phyloP scores from a whole-genome alignment of 2,888 invertebrate genomes.

The Macaria liturata region DNA sequence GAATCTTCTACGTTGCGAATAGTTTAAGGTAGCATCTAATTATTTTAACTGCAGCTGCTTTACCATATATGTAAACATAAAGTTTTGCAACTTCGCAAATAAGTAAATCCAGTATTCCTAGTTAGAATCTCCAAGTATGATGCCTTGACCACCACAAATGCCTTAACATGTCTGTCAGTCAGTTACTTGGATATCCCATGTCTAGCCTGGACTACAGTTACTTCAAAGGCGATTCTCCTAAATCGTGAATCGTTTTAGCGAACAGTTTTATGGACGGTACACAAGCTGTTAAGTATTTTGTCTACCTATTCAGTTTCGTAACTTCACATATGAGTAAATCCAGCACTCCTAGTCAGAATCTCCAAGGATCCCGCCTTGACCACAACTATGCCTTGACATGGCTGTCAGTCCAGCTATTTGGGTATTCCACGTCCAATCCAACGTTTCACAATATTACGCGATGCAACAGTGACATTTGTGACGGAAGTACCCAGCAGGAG shows the following conservation, averaged over 20 bases:
- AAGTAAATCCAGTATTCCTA: background rate
- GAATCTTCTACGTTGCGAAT: no score
- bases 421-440: slow-evolving; percentile 16
- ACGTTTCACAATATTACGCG: slow-evolving; percentile 22
- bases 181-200: slow-evolving; percentile 18
- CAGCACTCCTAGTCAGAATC: background rate
- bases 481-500: no score
- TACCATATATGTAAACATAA: no score
- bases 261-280: no score
- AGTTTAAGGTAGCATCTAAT: no score
- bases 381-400: slow-evolving; percentile 8
- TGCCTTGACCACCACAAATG: slow-evolving; percentile 6
- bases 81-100: background rate
- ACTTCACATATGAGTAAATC: background rate
- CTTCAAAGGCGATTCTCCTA: no score
- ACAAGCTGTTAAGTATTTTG: no score
- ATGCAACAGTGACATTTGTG: background rate
- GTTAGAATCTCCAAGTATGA: slow-evolving; percentile 12
- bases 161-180: slow-evolving; percentile 16
- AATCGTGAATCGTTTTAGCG: no score
- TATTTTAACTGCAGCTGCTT: no score
- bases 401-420: slow-evolving; percentile 20
- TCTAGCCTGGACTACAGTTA: no score
- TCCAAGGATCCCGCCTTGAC: slow-evolving; percentile 15
- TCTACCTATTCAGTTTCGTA: background rate